phyloP scores from a whole-genome alignment of 1,140 invertebrate genomes.

The Polyergus mexicanus region DNA sequence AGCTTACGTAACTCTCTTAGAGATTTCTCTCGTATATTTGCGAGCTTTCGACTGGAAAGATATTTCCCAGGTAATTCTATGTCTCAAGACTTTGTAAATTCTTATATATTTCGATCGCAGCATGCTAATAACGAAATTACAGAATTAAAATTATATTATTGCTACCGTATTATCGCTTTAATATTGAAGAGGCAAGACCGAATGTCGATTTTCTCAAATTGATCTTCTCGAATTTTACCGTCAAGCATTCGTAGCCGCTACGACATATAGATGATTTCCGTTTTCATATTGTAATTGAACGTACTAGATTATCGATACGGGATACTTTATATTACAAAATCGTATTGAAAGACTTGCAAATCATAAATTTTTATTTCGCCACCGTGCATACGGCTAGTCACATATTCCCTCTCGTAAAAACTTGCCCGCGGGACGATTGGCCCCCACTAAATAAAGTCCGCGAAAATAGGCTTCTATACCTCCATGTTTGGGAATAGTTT shows the following conservation, averaged over 20 bases:
- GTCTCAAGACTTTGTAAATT: not conserved
- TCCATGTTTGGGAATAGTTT: slow-evolving; percentile 69
- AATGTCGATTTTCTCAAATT: not conserved
- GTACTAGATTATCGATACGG: not conserved
- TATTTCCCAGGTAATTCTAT: not conserved
- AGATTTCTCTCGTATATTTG: slow-evolving; percentile 1
- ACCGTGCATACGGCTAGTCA: not conserved
- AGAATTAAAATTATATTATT: not conserved
- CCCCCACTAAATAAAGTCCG: slow-evolving; percentile 68
- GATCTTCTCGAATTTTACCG: not conserved
- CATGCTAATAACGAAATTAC: not conserved
- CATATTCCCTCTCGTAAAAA: slow-evolving; percentile 23
- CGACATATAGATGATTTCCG: not conserved
- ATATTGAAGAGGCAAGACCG: not conserved
- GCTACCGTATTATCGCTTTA: slow-evolving; percentile 16
- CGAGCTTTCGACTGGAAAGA: slow-evolving; percentile 1
- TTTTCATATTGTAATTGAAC: not conserved
- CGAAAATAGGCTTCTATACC: slow-evolving; percentile 66
- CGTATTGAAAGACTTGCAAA: not conserved
- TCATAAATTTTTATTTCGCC: slow-evolving; percentile 50
- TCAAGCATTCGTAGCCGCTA: not conserved
- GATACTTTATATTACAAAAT: not conserved
- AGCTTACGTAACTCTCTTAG: not conserved
- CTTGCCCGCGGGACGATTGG: slow-evolving; percentile 16
- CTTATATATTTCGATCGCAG: not conserved